A percentile compares a stretch with the other conserved stretches of the same genome.
These are phyloP conservation scores for Tuta absoluta DNA, from an alignment of 2,888 invertebrate genomes.

Conservation along the genomic window DNA sequence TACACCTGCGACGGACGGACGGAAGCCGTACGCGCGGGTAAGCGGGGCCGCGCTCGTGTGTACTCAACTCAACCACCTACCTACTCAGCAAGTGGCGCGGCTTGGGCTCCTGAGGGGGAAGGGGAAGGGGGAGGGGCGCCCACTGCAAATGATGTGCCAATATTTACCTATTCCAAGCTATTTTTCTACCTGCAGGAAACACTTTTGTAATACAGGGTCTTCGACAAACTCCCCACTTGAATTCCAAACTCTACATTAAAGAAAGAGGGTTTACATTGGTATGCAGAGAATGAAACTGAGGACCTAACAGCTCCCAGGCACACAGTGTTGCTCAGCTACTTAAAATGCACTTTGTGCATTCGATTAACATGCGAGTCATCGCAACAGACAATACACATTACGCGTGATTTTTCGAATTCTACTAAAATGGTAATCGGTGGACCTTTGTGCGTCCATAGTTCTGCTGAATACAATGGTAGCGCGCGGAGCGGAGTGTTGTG, in stretches of 20 bases:
- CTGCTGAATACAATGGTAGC: background rate
- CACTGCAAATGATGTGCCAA: conserved; percentile 16
- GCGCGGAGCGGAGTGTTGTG: background rate
- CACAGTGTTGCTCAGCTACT: background rate
- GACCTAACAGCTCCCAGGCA: background rate
- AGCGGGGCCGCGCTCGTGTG: background rate
- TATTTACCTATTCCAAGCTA: conserved; percentile 18
- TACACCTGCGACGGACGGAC: background rate
- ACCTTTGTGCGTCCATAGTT: background rate
- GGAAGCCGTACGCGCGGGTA: background rate
- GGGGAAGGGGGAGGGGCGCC: background rate
- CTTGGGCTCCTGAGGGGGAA: background rate
- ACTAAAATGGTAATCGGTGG: background rate
- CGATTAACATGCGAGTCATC: conserved; percentile 14
- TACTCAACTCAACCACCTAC: background rate
- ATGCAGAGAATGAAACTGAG: background rate
- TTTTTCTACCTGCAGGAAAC: conserved; percentile 15
- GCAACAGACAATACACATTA: conserved; percentile 8
- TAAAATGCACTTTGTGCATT: conserved; percentile 1
- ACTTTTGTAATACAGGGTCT: conserved; percentile 1
- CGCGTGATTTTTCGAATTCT: background rate
- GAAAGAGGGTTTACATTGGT: background rate
- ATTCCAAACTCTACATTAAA: conserved; percentile 2
- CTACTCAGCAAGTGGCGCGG: background rate
- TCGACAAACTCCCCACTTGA: background rate